Evolutionary conservation across 2,113 vertebrate species (phyloP), one percentile per base, ranked within the genome.

Genomic region (Fregetta grallaria): DNA sequence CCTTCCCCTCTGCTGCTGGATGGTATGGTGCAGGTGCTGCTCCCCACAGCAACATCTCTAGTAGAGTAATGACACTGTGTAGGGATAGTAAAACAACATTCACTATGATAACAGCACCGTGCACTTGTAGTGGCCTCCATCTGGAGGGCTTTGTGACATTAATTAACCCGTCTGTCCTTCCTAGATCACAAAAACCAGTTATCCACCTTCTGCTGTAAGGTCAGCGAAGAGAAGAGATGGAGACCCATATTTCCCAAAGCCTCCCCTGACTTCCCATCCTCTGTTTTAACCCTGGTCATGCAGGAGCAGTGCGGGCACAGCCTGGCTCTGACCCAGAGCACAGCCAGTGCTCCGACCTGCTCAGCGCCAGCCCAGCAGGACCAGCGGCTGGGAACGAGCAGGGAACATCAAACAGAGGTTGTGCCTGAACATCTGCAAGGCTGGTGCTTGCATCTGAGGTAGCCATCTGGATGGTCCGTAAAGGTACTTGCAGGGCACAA

Each of bases 11-110:
- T 76, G 56, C 45, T 88, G 42, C 18, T 45, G 32, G n/a, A 9
- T 9, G 26, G 18, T 44, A n/a, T 2, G 0, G 26, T 30, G 63
- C 19, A 29, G n/a, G 30, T 2, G 0, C 67, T 47, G 21, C 13
- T 92, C 44, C 40, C 23, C 40, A 27, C 58, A 72, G 62, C 52
- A 55, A 17, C 27, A 11, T n/a, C 45, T 61, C 58, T 30, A 66
- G 40, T 19, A 38, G 20, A 12, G 25, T 36, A 70, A 56, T 22
- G 47, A 27, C 25, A n/a, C 23, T 9, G 19, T 12, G 13, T 17
- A 56, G 61, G 20, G n/a, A 12, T 4, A 27, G 18, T 38, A 76
- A 84, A 90, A 40, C 56, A 62, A 55, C 9, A 12, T 59, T 65
- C 20, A 11, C 62, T 80, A 14, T 27, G 58, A 40, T 10, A 87